Evolutionary conservation across 2,888 invertebrate genomes (phyloP).

Genomic region (Fragum fragum): DNA sequence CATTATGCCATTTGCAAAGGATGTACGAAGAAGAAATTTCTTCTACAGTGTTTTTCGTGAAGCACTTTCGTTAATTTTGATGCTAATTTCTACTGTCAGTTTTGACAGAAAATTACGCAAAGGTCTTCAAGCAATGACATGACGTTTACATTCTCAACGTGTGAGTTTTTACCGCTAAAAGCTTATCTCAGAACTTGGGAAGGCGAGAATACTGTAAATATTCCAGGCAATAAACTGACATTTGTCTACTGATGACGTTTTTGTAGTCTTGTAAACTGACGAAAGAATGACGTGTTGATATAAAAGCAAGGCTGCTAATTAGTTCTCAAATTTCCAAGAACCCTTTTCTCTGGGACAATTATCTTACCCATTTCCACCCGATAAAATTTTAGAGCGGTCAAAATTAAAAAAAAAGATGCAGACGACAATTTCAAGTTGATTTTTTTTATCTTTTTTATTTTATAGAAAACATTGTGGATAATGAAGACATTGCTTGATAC

Average conservation of each 20-base stretch:
- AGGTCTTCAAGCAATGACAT: slow-evolving; percentile 7
- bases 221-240: neutral
- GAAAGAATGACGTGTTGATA: slow-evolving; percentile 4
- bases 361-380: too few relatives aligned
- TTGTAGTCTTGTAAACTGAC: slow-evolving; percentile 12
- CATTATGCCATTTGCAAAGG: too few relatives aligned
- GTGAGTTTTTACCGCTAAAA: neutral
- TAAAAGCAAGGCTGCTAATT: neutral
- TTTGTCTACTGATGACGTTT: neutral
- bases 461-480: too few relatives aligned
- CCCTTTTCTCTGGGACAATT: neutral
- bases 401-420: too few relatives aligned
- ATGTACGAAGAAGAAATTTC: too few relatives aligned
- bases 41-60: too few relatives aligned
- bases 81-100: neutral
- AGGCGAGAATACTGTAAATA: neutral
- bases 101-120: neutral
- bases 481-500: too few relatives aligned
- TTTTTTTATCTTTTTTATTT: too few relatives aligned
- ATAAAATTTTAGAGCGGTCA: too few relatives aligned
- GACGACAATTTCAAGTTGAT: too few relatives aligned
- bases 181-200: neutral
- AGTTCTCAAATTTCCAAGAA: neutral
- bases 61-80: neutral
- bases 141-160: slow-evolving; percentile 15